Conservation (phyloP, 2,113 vertebrate genomes). For the Orycteropus afer region DNA sequence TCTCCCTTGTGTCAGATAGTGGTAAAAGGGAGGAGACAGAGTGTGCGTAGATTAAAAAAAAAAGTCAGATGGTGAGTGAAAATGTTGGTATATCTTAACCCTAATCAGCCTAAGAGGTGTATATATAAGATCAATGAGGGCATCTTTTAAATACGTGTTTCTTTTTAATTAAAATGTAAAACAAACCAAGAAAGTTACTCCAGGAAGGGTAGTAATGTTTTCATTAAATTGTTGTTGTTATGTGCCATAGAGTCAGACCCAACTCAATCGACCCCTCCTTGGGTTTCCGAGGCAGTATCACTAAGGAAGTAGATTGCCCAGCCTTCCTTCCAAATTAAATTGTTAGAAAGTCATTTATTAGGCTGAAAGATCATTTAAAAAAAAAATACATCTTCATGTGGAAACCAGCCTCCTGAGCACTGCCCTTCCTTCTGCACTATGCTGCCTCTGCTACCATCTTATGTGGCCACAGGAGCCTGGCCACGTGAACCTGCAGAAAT, state of each 20-base stretch:
- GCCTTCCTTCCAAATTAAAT: too few relatives aligned
- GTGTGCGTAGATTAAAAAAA: background rate
- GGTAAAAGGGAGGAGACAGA: background rate
- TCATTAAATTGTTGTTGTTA: slow-evolving; percentile 43
- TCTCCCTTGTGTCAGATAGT: slow-evolving; percentile 34
- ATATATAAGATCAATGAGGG: background rate
- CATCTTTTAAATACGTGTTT: background rate
- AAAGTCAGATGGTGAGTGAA: slow-evolving; percentile 17
- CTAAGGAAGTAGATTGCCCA: too few relatives aligned
- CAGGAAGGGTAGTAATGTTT: slow-evolving; percentile 39
- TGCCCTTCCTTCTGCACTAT: background rate
- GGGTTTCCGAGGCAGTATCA: too few relatives aligned
- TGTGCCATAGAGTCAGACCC: too few relatives aligned
- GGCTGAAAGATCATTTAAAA: slow-evolving; percentile 25
- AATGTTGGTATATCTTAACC: background rate
- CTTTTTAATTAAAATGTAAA: slow-evolving; percentile 54
- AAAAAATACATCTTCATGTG: background rate
- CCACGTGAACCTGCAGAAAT: background rate
- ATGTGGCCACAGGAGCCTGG: background rate
- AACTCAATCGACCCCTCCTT: too few relatives aligned
- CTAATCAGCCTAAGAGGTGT: background rate
- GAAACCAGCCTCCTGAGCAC: slow-evolving; percentile 19
- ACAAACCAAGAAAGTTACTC: slow-evolving; percentile 29
- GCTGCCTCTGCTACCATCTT: background rate
- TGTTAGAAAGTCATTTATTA: slow-evolving; percentile 46